Evolutionary conservation across 30 jellyfish, hydroid and myxozoan genomes (phyloP).

Genomic region (Pelagia noctiluca): DNA sequence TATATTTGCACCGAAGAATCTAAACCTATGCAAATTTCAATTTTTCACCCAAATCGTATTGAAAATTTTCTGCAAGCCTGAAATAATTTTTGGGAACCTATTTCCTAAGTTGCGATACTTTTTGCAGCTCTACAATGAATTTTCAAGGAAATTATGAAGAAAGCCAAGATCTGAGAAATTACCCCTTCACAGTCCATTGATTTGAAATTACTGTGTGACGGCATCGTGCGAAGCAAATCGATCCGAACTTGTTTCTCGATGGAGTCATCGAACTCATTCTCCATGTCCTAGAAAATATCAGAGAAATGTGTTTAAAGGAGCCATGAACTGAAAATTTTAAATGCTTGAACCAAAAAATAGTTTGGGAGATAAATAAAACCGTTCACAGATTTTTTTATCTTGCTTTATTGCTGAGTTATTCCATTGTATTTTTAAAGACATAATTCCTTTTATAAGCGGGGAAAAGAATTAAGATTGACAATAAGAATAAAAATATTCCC

Average conservation of each 20-base stretch:
- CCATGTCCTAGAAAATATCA: conserved; percentile 51
- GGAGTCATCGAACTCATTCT: conserved; percentile 75
- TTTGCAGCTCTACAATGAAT: too few species aligned
- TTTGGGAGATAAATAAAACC: not conserved
- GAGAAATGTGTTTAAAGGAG: not conserved
- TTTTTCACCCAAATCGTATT: too few species aligned
- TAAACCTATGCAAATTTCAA: too few species aligned
- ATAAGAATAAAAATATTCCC: too few species aligned
- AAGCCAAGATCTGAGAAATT: too few species aligned
- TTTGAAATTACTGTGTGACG: conserved; percentile 75
- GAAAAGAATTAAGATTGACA: not conserved
- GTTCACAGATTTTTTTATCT: too few species aligned
- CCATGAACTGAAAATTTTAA: not conserved
- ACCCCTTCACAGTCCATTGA: conserved; percentile 75
- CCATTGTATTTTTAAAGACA: not conserved
- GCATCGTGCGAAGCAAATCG: conserved; percentile 88
- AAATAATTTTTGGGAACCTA: too few species aligned
- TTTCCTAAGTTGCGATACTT: too few species aligned
- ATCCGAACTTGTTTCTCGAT: conserved; percentile 85
- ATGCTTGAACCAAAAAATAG: not conserved
- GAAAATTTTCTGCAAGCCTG: too few species aligned
- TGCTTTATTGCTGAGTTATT: not conserved
- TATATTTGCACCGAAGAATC: too few species aligned
- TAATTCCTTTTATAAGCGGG: not conserved
- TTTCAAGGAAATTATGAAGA: too few species aligned